Evolutionary conservation across 2,888 invertebrate genomes (phyloP), one percentile per base, ranked within the genome.

Genomic region (Elegia similella): DNA sequence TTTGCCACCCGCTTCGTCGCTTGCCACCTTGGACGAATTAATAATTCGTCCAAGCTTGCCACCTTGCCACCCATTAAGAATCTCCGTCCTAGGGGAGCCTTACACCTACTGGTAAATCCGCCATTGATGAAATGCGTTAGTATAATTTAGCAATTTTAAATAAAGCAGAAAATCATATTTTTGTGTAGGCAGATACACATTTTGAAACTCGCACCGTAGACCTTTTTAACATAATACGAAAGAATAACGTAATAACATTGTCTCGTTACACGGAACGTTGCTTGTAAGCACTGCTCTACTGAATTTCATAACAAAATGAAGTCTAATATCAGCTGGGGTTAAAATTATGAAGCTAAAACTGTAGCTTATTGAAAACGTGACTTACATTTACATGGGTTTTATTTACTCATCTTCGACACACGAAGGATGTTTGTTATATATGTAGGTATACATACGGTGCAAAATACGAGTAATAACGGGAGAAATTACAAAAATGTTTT

Each of bases 351-450:
- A 88, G 88, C 88, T 88, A 86, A 90, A 90, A 90, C 88, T 88
- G 89, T 85, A 86, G 84, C 88, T 89, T 91, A 91, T 91, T 91
- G 90, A 89, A 91, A 87, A 90, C 90, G 90, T 91, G 90, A 88
- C 89, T 86, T 87, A 89, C 90, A 89, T 90, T 88, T 88, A 88
- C 87, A 88, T 86, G 76, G 84, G 78, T 77, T 76, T 76, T 80
- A 76, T 80, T 76, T 82, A 83, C 78, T 59, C 72, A 81, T 79
- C 81, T 38, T 50, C 17, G 34, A 50, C 16, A 34, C 34, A 16
- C 8, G 34, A 34, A 38, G 8, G 12, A 34, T 34, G 10, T 50
- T 15, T 17, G 12, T 12, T 32, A n/a, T 38, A 34, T 34, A n/a
- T 38, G 10, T 34, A 34, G 23, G 23, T 3, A 5, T 23, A 23